Conservation (phyloP, 2,888 invertebrate genomes). For the Tineola bisselliella region DNA sequence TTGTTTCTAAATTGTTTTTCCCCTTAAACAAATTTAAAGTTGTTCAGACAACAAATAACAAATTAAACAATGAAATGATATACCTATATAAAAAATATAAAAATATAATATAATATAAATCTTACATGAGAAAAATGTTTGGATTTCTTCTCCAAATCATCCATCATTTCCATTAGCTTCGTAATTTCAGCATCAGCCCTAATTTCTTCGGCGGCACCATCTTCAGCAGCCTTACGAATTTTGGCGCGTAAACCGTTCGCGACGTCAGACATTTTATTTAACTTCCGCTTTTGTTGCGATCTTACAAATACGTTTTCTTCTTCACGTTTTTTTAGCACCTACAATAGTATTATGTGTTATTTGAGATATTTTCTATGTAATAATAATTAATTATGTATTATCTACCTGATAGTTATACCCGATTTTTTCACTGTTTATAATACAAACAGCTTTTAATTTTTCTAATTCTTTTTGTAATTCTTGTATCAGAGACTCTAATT, state of each 20-base stretch:
- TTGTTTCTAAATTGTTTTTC: no score
- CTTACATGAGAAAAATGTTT: constrained; percentile 72
- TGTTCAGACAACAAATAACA: no score
- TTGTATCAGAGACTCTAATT: constrained; percentile 75
- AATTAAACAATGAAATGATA: no score
- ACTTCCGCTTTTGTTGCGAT: constrained; percentile 79
- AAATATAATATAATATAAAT: no score
- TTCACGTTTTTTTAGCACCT: constrained; percentile 84
- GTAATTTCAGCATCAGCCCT: constrained; percentile 75
- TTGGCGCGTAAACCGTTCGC: constrained; percentile 73
- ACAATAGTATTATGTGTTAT: constrained; percentile 13
- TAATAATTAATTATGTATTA: neutral
- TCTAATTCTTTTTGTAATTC: constrained; percentile 82
- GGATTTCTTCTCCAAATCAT: constrained; percentile 76
- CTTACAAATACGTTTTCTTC: constrained; percentile 85
- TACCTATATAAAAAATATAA: no score
- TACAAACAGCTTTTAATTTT: constrained; percentile 78
- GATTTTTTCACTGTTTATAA: constrained; percentile 88
- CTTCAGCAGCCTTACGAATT: constrained; percentile 72
- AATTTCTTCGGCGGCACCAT: constrained; percentile 72
- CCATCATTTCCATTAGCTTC: constrained; percentile 73
- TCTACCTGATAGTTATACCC: constrained; percentile 85
- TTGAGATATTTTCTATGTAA: neutral
- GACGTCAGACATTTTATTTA: constrained; percentile 80
- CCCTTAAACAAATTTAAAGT: no score